Percentiles rank a stretch among this genome's conserved stretches.
These are phyloP conservation scores for Syndactyla subalaris DNA, from an alignment of 2,797 vertebrate species.

Conservation along the genomic window DNA sequence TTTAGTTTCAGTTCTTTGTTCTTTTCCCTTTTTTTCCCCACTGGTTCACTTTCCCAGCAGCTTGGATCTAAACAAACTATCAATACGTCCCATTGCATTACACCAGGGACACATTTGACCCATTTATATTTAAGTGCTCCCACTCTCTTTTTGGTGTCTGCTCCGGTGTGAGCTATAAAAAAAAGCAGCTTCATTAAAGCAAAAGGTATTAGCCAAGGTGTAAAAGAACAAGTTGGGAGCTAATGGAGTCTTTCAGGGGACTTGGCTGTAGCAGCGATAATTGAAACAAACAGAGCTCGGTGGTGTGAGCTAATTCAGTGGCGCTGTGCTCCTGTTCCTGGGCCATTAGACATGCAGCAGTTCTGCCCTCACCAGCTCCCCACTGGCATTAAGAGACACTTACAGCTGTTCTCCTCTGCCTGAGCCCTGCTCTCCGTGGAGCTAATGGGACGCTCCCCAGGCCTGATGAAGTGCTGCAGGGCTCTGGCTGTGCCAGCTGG, in stretches of 20 bases:
- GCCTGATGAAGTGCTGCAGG: neutral
- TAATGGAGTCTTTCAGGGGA: slow-evolving; percentile 31
- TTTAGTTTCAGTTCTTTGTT: neutral
- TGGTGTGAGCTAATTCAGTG: slow-evolving; percentile 25
- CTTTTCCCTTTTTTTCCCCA: neutral
- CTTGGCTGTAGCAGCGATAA: slow-evolving; percentile 26
- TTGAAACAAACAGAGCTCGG: slow-evolving; percentile 62
- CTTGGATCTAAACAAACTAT: slow-evolving; percentile 2
- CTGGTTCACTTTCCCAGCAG: neutral
- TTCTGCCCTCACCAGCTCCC: slow-evolving; percentile 29
- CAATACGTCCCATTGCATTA: neutral
- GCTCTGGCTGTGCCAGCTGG: neutral
- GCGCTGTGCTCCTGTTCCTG: slow-evolving; percentile 6
- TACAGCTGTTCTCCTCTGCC: slow-evolving; percentile 36
- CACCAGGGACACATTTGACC: neutral
- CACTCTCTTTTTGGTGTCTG: neutral
- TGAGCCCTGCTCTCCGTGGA: neutral
- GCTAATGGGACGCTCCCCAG: slow-evolving; percentile 34
- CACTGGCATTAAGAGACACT: slow-evolving; percentile 31
- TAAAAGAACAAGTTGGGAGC: slow-evolving; percentile 5
- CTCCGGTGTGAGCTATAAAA: neutral
- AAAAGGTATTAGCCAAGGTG: slow-evolving; percentile 4
- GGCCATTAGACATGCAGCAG: slow-evolving; percentile 26
- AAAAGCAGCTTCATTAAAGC: slow-evolving; percentile 9
- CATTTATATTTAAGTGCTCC: neutral